Percentiles rank a stretch among this genome's conserved stretches.
Evolutionary conservation across 30 jellyfish, hydroid and myxozoan species (phyloP).

Genomic region (Chrysaora quinquecirrha): DNA sequence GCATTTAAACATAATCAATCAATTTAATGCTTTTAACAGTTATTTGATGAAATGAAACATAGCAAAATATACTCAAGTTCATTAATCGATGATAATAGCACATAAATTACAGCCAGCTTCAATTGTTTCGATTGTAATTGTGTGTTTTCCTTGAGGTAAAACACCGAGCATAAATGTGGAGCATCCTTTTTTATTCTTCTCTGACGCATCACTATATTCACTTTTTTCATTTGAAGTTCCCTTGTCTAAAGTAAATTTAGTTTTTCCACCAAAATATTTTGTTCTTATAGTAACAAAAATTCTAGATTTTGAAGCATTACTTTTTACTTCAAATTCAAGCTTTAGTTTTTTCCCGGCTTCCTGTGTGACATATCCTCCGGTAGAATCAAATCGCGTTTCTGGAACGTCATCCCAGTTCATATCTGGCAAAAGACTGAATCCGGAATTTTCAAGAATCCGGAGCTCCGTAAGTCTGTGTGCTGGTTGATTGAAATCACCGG

Average conservation of each 20-base stretch:
- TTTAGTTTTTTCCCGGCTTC: constrained; percentile 14
- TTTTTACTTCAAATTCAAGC: constrained; percentile 38
- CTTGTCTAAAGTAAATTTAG: constrained; percentile 22
- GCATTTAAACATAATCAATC: too few relatives aligned
- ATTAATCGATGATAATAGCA: constrained; percentile 74
- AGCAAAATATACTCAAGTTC: neutral
- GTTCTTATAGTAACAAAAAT: constrained; percentile 63
- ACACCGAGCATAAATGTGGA: constrained; percentile 58
- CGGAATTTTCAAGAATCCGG: constrained; percentile 36
- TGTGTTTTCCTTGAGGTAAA: constrained; percentile 62
- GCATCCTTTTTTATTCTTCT: constrained; percentile 57
- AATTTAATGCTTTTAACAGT: too few relatives aligned
- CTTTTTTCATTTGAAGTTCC: constrained; percentile 13
- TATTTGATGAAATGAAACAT: too few relatives aligned
- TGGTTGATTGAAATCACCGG: constrained; percentile 60
- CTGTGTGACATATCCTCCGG: constrained; percentile 78
- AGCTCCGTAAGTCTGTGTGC: constrained; percentile 61
- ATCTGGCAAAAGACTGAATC: constrained; percentile 59
- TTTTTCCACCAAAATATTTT: constrained; percentile 76
- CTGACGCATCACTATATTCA: constrained; percentile 58
- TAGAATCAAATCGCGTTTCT: constrained; percentile 68
- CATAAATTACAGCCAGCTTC: constrained; percentile 83
- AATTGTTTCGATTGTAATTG: constrained; percentile 60
- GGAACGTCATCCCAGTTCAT: constrained; percentile 65
- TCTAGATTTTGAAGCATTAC: constrained; percentile 10